Evolutionary conservation across 2,113 vertebrate species (phyloP).

Genomic region (Burhinus bistriatus): DNA sequence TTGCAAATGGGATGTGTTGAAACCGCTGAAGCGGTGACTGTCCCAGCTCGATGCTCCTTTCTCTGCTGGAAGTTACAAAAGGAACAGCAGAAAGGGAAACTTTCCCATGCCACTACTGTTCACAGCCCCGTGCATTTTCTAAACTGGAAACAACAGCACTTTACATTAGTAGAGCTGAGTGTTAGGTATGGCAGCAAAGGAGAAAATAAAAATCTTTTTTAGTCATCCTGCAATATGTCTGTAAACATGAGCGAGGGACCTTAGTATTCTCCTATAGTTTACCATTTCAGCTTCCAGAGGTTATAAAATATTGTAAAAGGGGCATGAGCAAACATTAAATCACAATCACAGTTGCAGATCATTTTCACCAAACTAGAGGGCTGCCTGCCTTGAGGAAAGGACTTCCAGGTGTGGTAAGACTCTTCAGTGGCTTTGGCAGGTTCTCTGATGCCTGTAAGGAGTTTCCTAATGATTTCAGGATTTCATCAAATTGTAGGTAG

Average conservation of each 20-base stretch:
- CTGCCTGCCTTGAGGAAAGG: neutral
- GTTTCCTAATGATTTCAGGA: neutral
- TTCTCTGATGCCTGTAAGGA: neutral
- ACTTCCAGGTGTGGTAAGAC: neutral
- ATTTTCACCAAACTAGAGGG: neutral
- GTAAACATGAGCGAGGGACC: neutral
- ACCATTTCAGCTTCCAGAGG: neutral
- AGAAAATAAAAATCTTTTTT: neutral
- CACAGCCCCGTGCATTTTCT: neutral
- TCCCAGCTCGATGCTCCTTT: neutral
- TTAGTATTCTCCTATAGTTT: neutral
- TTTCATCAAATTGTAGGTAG: neutral
- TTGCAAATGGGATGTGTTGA: neutral
- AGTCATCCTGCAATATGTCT: neutral
- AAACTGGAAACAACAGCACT: neutral
- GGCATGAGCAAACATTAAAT: neutral
- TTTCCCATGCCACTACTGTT: neutral
- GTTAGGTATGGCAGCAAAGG: neutral
- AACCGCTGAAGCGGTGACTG: fast-evolving
- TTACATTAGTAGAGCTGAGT: neutral
- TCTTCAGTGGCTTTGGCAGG: neutral
- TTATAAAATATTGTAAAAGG: neutral
- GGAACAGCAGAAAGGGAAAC: neutral
- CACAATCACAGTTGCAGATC: neutral
- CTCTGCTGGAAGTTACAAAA: neutral